Conservation (phyloP, 2,797 vertebrate species). For the Hybognathus amarus region DNA sequence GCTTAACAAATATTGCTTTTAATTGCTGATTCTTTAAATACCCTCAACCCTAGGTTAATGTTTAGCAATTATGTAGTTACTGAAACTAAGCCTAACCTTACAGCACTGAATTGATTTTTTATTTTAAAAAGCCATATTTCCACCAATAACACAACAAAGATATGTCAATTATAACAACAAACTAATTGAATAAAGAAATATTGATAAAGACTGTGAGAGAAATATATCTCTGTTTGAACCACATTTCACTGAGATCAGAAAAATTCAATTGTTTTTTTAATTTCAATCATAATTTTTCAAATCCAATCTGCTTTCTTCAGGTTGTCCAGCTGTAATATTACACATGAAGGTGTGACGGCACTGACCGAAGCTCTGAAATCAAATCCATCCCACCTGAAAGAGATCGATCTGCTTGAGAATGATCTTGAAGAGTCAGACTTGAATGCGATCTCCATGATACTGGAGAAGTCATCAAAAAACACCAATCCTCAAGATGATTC, state of each 20-base stretch:
- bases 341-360: not conserved
- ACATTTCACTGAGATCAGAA: not conserved
- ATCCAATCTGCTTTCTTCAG: slow-evolving; percentile 75
- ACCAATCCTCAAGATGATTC: not conserved
- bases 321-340: slow-evolving; percentile 61
- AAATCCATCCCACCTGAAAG: slow-evolving; percentile 20
- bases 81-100: no score
- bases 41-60: not conserved
- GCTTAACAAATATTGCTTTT: not conserved
- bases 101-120: no score
- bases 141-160: not conserved
- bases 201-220: not conserved
- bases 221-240: not conserved
- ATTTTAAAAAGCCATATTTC: no score
- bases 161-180: not conserved
- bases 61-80: not conserved
- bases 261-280: not conserved
- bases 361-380: slow-evolving; percentile 24
- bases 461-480: not conserved
- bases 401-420: slow-evolving; percentile 10
- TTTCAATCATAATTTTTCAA: not conserved
- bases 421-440: not conserved
- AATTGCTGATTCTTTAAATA: not conserved
- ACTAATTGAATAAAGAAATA: not conserved
- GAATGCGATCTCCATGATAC: not conserved